A percentile compares a stretch with the other conserved stretches of the same genome.
Evolutionary conservation across 2,113 vertebrate species (phyloP).

Genomic region (Gymnobelideus leadbeateri): DNA sequence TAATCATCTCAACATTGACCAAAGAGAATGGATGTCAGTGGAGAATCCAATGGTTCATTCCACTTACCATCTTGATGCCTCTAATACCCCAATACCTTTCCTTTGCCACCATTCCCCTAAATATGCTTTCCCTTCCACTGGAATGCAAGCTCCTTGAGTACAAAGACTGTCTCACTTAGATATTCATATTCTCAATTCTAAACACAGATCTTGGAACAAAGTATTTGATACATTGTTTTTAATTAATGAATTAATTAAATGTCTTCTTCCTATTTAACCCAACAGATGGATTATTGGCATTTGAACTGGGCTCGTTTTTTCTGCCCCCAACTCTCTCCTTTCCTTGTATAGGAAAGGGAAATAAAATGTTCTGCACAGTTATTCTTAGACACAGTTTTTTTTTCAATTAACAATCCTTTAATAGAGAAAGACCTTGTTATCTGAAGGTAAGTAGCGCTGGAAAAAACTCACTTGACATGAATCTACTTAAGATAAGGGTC

Average conservation of each 20-base stretch:
- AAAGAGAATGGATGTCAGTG: too few relatives aligned
- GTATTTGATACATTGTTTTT: neutral
- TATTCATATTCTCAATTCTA: neutral
- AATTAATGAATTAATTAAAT: neutral
- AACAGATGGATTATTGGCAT: slow-evolving; percentile 76
- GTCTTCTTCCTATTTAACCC: slow-evolving; percentile 74
- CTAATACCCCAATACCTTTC: neutral
- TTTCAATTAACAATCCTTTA: neutral
- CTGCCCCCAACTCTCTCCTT: slow-evolving; percentile 15
- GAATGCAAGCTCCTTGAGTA: neutral
- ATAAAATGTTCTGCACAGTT: slow-evolving; percentile 40
- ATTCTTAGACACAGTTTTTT: slow-evolving; percentile 17
- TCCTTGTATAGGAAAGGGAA: slow-evolving; percentile 41
- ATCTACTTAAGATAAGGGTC: neutral
- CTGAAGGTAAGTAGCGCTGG: neutral
- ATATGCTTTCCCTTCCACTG: neutral
- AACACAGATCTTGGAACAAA: neutral
- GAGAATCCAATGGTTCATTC: neutral
- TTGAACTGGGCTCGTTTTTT: slow-evolving; percentile 75
- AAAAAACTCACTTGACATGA: neutral
- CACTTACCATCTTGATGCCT: neutral
- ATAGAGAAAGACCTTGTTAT: neutral
- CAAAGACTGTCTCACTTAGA: neutral
- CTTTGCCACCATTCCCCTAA: neutral
- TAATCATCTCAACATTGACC: neutral